Conservation (phyloP, 2,113 vertebrate genomes). For the Brachyistius frenatus region DNA sequence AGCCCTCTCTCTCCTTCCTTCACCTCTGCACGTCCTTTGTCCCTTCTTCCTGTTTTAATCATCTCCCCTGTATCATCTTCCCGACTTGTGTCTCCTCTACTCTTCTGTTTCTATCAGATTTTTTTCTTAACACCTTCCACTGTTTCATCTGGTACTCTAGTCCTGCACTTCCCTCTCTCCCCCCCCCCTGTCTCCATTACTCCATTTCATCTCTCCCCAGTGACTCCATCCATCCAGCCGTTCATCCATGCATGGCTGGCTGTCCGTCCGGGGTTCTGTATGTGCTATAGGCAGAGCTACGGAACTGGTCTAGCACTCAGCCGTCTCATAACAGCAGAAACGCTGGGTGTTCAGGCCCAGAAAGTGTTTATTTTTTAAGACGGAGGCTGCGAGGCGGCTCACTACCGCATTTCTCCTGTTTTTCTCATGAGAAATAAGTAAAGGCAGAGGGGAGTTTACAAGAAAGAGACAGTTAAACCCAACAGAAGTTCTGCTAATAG, state of each 20-base stretch:
- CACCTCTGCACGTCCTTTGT: conserved; percentile 50
- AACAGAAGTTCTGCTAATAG: neutral
- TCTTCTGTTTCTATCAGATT: conserved; percentile 8
- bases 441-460: neutral
- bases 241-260: conserved; percentile 72
- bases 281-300: conserved; percentile 67
- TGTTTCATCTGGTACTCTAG: conserved; percentile 37
- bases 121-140: conserved; percentile 21
- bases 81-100: conserved; percentile 10
- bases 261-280: conserved; percentile 67
- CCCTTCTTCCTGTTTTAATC: conserved; percentile 27
- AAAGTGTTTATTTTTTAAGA: conserved; percentile 72
- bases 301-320: conserved; percentile 71
- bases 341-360: conserved; percentile 52
- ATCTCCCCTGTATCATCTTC: neutral
- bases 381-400: conserved; percentile 31
- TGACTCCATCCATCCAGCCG: conserved; percentile 70
- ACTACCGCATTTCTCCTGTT: conserved; percentile 31
- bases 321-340: conserved; percentile 59
- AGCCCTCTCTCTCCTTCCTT: conserved; percentile 47
- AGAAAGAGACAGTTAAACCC: neutral
- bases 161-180: conserved; percentile 27
- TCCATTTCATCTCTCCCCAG: conserved; percentile 73
- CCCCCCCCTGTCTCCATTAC: conserved; percentile 50
- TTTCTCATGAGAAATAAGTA: conserved; percentile 1